phyloP scores from a whole-genome alignment of 2,113 vertebrate genomes.

The Crotalus viridis region DNA sequence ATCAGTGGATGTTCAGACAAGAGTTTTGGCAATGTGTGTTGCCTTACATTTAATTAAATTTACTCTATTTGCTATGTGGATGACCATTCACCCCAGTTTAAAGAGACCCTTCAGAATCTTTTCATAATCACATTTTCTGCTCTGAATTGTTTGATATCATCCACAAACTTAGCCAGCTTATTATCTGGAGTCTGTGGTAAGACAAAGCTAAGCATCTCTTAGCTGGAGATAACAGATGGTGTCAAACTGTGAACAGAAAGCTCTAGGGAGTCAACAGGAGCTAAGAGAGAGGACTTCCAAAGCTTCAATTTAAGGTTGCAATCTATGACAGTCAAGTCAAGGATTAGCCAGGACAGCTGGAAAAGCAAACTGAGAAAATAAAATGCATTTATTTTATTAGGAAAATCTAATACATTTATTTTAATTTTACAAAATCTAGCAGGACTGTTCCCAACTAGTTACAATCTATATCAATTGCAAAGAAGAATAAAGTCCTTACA shows the following conservation, averaged over 20 bases:
- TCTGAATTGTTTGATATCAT: not conserved
- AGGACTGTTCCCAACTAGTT: not conserved
- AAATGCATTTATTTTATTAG: not conserved
- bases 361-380: not conserved
- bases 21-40: not conserved
- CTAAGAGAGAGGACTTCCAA: not conserved
- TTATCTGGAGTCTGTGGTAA: not conserved
- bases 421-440: not conserved
- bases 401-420: not conserved
- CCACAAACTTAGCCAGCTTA: not conserved
- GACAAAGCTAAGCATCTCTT: not conserved
- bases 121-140: not conserved
- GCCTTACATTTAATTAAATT: not conserved
- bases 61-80: not conserved
- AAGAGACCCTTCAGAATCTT: not conserved
- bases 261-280: not conserved
- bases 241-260: not conserved
- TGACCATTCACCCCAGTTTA: not conserved
- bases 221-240: not conserved
- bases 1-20: not conserved
- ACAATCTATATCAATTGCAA: not conserved
- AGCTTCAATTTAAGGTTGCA: not conserved
- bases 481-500: not conserved
- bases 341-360: not conserved
- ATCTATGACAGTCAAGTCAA: not conserved